Evolutionary conservation across 2,113 vertebrate species (phyloP), one percentile per base, ranked within the genome.

Genomic region (Campylorhamphus procurvoides): DNA sequence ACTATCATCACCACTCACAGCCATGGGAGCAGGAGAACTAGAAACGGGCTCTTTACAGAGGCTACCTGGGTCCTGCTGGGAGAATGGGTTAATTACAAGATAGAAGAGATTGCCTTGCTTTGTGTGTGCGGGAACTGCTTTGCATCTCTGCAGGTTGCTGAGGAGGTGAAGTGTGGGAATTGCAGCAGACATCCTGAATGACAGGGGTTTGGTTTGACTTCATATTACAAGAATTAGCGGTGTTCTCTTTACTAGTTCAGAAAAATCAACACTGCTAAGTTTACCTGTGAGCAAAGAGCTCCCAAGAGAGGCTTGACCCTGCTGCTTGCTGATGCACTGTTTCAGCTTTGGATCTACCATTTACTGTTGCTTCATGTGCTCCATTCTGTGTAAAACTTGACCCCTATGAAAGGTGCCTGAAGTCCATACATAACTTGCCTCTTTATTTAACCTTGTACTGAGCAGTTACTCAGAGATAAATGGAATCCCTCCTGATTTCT

Each of bases 401-500:
- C 47, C 29, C 39, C 60, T 47, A 42, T 84, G 55, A 64, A 94
- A 31, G n/a, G 11, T 91, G 35, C 25, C 40, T 8, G 3, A 67
- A 84, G 60, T 85, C 73, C 18, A 8, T 50, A 40, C 44, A 60
- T 55, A 79, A 62, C 22, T 80, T 85, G 29, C 13, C 4, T 80
- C 55, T 92, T 84, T 85, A 49, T 87, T 90, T 93, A 87, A 95
- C 84, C 86, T 94, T 90, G 42, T 60, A n/a, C 76, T 81, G 79
- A 68, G 60, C 60, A 90, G 64, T 90, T 88, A 67, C 28, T 52
- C 40, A 50, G 49, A 47, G 63, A 78, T 90, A 92, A 92, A 89
- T 50, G 35, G 33, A 95, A 75, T 92, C 53, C 39, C 72, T 91
- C 9, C 29, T 87, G 76, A 81, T 12, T 89, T 78, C 76, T 87